Conservation (phyloP, 2,113 vertebrate species). For the Marcusenius ussheri region DNA sequence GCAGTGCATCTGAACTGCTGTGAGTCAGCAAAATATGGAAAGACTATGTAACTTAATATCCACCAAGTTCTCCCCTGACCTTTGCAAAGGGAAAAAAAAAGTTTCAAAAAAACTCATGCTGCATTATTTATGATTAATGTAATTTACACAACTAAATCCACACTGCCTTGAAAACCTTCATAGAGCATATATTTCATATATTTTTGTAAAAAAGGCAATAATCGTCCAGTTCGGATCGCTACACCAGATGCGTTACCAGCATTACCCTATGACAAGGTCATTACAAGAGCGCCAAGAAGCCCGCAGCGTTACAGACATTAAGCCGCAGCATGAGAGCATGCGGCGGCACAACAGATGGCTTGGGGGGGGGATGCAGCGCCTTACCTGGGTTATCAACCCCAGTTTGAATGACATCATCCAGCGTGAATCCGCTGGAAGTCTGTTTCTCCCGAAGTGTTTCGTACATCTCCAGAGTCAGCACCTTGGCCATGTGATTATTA, state of each 20-base stretch:
- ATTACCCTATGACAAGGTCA: conserved; percentile 2
- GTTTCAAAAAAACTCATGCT: neutral
- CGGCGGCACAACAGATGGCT: conserved; percentile 8
- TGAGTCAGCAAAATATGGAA: neutral
- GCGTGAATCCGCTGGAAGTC: conserved; percentile 79
- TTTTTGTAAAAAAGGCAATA: neutral
- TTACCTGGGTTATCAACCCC: conserved; percentile 92
- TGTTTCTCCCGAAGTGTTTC: conserved; percentile 69
- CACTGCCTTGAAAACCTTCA: neutral
- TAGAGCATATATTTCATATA: neutral
- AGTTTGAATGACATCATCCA: conserved; percentile 88
- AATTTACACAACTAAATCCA: neutral
- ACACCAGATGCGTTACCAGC: neutral
- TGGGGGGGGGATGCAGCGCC: neutral
- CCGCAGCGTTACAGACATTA: neutral
- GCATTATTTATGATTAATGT: neutral
- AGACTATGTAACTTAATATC: neutral
- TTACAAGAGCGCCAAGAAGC: neutral
- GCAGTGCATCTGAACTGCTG: neutral
- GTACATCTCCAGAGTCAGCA: conserved; percentile 79
- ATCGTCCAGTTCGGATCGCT: neutral
- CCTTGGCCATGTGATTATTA: conserved; percentile 95
- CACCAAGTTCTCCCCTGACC: neutral
- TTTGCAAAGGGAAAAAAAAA: neutral
- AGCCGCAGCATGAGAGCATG: neutral